phyloP scores from a whole-genome alignment of 2,113 vertebrate genomes.

The Rhabdornis inornatus region DNA sequence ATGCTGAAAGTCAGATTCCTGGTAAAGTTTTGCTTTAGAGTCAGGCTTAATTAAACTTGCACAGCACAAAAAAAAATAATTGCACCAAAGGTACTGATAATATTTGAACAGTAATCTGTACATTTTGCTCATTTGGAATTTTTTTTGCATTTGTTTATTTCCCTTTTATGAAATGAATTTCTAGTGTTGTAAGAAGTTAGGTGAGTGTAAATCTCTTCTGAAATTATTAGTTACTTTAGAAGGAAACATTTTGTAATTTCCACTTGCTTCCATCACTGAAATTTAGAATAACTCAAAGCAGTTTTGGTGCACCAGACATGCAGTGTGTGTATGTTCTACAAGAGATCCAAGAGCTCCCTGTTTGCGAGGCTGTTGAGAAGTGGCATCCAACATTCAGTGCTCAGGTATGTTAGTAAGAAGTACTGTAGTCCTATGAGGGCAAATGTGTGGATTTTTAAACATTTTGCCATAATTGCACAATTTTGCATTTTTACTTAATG shows the following conservation, averaged over 20 bases:
- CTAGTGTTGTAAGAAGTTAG: conserved; percentile 39
- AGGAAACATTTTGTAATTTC: conserved; percentile 50
- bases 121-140: neutral
- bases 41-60: conserved; percentile 64
- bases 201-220: conserved; percentile 46
- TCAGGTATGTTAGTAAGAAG: conserved; percentile 98
- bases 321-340: conserved; percentile 46
- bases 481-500: conserved; percentile 86
- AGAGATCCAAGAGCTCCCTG: conserved; percentile 57
- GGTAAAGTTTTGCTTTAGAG: conserved; percentile 51
- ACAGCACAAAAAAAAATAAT: conserved; percentile 44
- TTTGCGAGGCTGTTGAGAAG: conserved; percentile 58
- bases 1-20: conserved; percentile 62
- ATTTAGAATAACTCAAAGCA: conserved; percentile 7
- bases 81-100: conserved; percentile 64
- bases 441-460: conserved; percentile 89
- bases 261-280: conserved; percentile 40
- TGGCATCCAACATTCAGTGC: conserved; percentile 82
- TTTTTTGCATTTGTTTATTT: conserved; percentile 31
- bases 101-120: conserved; percentile 29
- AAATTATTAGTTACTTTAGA: conserved; percentile 37
- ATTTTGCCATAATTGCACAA: conserved; percentile 99
- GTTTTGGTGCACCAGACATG: conserved; percentile 66
- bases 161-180: conserved; percentile 43
- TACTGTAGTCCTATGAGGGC: conserved; percentile 95